Evolutionary conservation across 2,888 invertebrate genomes (phyloP).

Genomic region (Thecophora atra): DNA sequence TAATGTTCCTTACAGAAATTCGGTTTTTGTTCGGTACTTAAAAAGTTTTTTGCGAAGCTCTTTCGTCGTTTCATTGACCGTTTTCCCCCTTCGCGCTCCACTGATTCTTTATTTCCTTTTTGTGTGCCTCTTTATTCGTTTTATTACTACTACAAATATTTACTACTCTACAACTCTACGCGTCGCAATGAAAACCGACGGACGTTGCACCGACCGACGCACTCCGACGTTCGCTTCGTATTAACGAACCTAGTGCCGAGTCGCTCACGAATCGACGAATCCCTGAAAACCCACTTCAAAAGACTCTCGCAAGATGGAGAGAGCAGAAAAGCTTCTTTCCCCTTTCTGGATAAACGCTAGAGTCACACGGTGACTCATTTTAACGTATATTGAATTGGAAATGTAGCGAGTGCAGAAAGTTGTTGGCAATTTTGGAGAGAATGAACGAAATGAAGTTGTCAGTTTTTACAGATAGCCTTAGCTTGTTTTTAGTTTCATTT

Average conservation of each 20-base stretch:
- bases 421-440: too few species aligned
- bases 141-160: constrained; percentile 22
- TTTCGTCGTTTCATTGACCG: background rate
- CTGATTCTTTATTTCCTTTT: background rate
- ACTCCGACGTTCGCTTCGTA: constrained; percentile 61
- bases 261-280: constrained; percentile 25
- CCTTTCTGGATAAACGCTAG: too few species aligned
- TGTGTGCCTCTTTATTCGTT: constrained; percentile 10
- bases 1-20: background rate
- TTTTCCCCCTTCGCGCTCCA: background rate
- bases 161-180: constrained; percentile 46
- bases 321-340: constrained; percentile 9
- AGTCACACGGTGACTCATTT: constrained; percentile 6
- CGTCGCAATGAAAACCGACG: constrained; percentile 44
- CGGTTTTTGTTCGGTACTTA: background rate
- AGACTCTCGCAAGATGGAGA: constrained; percentile 32
- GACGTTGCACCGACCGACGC: constrained; percentile 46
- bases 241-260: constrained; percentile 49
- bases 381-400: background rate
- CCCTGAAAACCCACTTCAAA: constrained; percentile 4
- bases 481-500: too few species aligned
- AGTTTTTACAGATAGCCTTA: too few species aligned
- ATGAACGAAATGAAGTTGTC: too few species aligned
- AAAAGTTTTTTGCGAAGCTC: background rate
- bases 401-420: too few species aligned